Evolutionary conservation across 2,113 vertebrate genomes (phyloP).

Genomic region (Labeo rohita): DNA sequence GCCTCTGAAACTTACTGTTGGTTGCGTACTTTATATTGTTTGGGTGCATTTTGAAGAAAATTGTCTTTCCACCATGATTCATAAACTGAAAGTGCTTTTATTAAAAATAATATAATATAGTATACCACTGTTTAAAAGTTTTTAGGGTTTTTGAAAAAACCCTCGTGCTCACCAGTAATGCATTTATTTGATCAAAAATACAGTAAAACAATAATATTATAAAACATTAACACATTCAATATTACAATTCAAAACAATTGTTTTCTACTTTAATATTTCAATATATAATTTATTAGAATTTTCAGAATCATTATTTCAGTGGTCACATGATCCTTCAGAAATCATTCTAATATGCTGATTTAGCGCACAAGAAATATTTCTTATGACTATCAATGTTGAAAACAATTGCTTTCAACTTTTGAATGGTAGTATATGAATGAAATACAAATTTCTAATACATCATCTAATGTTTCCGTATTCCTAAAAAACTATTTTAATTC

Average conservation of each 20-base stretch:
- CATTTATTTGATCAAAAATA: neutral
- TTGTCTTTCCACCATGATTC: too few species aligned
- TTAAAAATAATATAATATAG: neutral
- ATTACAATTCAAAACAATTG: neutral
- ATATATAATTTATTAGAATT: neutral
- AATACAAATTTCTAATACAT: too few species aligned
- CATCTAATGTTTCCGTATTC: too few species aligned
- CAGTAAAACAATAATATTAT: neutral
- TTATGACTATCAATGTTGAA: neutral
- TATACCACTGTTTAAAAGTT: neutral
- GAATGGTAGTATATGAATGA: too few species aligned
- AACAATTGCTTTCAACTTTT: neutral
- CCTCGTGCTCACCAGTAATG: neutral
- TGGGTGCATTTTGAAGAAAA: neutral
- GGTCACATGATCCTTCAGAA: neutral
- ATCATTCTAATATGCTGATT: neutral
- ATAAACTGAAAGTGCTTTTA: neutral
- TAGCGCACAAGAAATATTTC: neutral
- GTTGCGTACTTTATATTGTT: neutral
- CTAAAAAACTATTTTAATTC: too few species aligned
- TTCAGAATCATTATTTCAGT: too few species aligned
- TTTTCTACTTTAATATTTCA: neutral
- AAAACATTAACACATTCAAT: neutral
- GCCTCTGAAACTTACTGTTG: neutral
- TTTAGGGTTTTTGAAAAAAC: neutral